Base-by-base conservation (phyloP, 2,113 vertebrate genomes). In the Empidonax traillii region DNA sequence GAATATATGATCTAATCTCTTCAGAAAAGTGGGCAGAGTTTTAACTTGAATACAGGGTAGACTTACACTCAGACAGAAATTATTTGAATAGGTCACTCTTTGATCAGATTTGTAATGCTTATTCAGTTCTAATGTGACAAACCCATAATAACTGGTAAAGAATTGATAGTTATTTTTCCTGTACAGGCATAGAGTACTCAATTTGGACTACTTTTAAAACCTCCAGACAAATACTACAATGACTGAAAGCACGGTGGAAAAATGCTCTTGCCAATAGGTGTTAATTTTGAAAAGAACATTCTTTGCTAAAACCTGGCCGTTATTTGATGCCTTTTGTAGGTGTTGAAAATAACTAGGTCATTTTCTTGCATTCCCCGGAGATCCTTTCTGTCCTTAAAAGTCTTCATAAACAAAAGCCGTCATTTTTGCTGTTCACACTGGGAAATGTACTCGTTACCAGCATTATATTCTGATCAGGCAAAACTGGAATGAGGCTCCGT, bases 201-300 rank as follows among this genome's bases (percentile, higher is more conserved):
- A 6, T 77, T 74, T 85, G 68, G 46, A 88, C 65, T 74, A 39
- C 44, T 93, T 90, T 90, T 39, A 78, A 88, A 86, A 89, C 18
- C 78, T 77, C 37, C 41, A 87, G 79, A 66, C 30, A 90, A 78
- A 88, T 72, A 37, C 51, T 65, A 78, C 47, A 86, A 72, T 35
- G 44, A 74, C 76, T 92, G 43, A 69, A 88, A 87, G 65, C 53
- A 81, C 23, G 10, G 47, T 6, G 67, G 33, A 72, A 83, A 94
- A 94, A 86, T 28, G n/a, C 51, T 95, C 25, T 22, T 90, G 52
- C 58, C 14, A 1, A 78, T 53, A 83, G 35, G 51, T 76, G 77
- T 77, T 94, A 88, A 93, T 91, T 91, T 83, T 83, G 71, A 83
- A 82, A 89, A 91, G n/a, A 96, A 87, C 14, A 27, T 76, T 77